A percentile compares a stretch with the other conserved stretches of the same genome.
These are phyloP conservation scores for Neogale vison DNA, from an alignment of 2,113 vertebrate genomes.

Conservation along the genomic window DNA sequence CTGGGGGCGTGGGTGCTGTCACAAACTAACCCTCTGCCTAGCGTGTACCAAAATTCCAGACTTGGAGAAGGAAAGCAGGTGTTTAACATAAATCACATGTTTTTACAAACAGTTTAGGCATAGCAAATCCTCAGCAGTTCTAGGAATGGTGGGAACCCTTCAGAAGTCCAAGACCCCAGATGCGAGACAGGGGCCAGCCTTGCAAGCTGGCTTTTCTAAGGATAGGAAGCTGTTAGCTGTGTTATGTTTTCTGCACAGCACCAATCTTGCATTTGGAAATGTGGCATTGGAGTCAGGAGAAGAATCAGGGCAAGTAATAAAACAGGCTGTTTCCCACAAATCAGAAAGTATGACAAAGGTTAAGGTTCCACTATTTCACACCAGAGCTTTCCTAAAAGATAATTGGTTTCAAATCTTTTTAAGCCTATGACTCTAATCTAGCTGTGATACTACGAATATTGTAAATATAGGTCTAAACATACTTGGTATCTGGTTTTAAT, in stretches of 20 bases:
- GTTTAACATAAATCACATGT: not conserved
- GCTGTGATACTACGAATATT: not conserved
- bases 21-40: not conserved
- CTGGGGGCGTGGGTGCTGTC: not conserved
- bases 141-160: not conserved
- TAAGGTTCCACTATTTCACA: not conserved
- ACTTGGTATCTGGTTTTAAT: not conserved
- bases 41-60: not conserved
- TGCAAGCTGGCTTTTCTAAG: not conserved
- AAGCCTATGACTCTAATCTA: not conserved
- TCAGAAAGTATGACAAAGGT: not conserved
- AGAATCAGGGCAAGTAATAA: not conserved
- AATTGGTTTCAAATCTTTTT: slow-evolving; percentile 3
- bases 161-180: not conserved
- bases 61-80: not conserved
- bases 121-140: not conserved
- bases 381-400: not conserved
- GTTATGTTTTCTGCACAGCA: not conserved
- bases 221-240: not conserved
- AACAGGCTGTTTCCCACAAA: not conserved
- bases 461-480: not conserved
- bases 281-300: not conserved
- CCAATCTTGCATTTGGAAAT: not conserved
- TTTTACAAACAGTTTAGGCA: not conserved
- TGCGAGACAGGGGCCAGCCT: not conserved